Evolutionary conservation across 1,140 invertebrate genomes (phyloP).

Genomic region (Tetramorium alpestre): DNA sequence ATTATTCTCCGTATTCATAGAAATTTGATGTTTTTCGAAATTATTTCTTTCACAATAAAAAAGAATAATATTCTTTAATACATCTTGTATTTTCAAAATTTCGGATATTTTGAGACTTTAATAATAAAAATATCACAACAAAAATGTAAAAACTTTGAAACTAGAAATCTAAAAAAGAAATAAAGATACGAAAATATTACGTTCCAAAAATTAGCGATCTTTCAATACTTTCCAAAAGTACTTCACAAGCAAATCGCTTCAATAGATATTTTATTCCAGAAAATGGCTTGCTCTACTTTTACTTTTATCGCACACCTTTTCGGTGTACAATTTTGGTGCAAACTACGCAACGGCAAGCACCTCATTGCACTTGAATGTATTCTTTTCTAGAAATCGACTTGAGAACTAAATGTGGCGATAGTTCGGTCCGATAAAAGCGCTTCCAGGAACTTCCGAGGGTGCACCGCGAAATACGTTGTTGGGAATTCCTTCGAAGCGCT

Average conservation of each 20-base stretch:
- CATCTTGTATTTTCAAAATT: not conserved
- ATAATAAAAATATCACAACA: not conserved
- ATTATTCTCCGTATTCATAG: not conserved
- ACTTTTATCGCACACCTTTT: not conserved
- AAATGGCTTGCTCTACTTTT: not conserved
- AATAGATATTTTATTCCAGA: not conserved
- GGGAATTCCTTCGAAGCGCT: constrained; percentile 56
- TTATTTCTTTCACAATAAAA: not conserved
- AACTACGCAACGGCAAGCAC: not conserved
- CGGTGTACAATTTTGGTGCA: not conserved
- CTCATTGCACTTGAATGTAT: not conserved
- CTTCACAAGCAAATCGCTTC: not conserved
- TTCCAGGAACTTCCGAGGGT: constrained; percentile 31
- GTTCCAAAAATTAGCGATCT: not conserved
- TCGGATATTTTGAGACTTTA: not conserved
- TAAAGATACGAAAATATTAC: not conserved
- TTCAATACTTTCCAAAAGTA: not conserved
- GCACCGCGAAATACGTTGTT: constrained; percentile 22
- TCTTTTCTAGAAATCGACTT: constrained; percentile 9
- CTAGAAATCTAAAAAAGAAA: not conserved
- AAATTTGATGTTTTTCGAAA: constrained; percentile 1
- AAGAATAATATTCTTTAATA: not conserved
- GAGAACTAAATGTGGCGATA: constrained; percentile 52
- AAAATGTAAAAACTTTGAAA: not conserved
- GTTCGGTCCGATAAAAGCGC: constrained; percentile 50